Evolutionary conservation across 2,113 vertebrate genomes (phyloP).

Genomic region (Furnarius figulus): DNA sequence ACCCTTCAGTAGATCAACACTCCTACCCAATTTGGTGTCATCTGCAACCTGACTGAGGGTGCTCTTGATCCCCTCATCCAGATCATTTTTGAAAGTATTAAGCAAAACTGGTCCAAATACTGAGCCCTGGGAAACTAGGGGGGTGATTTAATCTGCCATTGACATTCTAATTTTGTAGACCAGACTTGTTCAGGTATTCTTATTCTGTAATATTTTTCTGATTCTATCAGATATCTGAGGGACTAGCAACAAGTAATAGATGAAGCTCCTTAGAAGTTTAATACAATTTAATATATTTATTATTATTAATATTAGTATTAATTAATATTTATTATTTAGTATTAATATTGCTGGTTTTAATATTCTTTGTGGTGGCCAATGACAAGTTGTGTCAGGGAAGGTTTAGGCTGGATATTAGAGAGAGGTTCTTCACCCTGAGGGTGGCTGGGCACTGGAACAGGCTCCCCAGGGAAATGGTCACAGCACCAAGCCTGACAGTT

Average conservation of each 20-base stretch:
- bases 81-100: background rate
- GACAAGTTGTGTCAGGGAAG: background rate
- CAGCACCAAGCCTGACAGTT: background rate
- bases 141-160: background rate
- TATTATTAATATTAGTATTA: background rate
- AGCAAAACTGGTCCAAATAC: fast-evolving
- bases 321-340: background rate
- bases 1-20: background rate
- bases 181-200: background rate
- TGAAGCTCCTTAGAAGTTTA: background rate
- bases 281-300: background rate
- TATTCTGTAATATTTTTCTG: background rate
- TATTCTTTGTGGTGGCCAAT: background rate
- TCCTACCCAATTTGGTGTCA: background rate
- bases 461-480: background rate
- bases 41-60: background rate
- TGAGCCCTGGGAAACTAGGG: fast-evolving
- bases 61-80: background rate
- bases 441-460: background rate
- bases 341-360: background rate
- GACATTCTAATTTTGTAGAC: background rate
- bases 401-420: background rate
- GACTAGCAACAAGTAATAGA: background rate
- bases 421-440: background rate
- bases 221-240: background rate